Conservation (phyloP, 1,140 invertebrate species). For the Macrocentrus cingulum region DNA sequence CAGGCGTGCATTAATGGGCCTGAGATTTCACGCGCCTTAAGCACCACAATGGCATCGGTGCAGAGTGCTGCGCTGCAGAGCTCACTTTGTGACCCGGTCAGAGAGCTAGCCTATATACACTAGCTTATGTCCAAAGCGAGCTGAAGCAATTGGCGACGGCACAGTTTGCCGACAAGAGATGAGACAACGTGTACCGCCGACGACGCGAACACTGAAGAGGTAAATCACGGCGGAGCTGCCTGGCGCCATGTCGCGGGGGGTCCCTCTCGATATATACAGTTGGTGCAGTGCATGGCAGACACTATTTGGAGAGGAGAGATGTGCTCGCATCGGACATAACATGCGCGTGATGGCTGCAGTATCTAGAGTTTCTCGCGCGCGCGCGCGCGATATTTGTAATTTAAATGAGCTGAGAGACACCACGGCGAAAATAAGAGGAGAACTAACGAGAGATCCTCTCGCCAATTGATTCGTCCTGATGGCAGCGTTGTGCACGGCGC, state of each 20-base stretch:
- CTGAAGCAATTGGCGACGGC: no score
- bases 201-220: conserved; percentile 23
- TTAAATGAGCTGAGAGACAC: conserved; percentile 54
- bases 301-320: background rate
- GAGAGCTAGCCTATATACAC: no score
- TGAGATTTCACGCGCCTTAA: conserved; percentile 53
- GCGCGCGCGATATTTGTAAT: conserved; percentile 52
- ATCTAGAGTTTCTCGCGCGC: conserved; percentile 25
- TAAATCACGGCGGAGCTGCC: conserved; percentile 50
- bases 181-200: conserved; percentile 14
- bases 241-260: conserved; percentile 61
- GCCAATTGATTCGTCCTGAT: conserved; percentile 33
- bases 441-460: conserved; percentile 30
- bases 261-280: conserved; percentile 32
- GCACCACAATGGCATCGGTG: conserved; percentile 41
- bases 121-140: no score
- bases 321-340: no score
- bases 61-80: conserved; percentile 33
- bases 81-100: background rate
- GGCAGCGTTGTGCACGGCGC: background rate
- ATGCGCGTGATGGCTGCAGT: background rate
- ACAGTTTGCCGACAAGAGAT: background rate
- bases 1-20: conserved; percentile 46
- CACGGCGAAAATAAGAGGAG: conserved; percentile 34
- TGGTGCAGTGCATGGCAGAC: conserved; percentile 4